phyloP scores from a whole-genome alignment of 92 coral and sea anemone genomes.

The Epizoanthus ramosus region DNA sequence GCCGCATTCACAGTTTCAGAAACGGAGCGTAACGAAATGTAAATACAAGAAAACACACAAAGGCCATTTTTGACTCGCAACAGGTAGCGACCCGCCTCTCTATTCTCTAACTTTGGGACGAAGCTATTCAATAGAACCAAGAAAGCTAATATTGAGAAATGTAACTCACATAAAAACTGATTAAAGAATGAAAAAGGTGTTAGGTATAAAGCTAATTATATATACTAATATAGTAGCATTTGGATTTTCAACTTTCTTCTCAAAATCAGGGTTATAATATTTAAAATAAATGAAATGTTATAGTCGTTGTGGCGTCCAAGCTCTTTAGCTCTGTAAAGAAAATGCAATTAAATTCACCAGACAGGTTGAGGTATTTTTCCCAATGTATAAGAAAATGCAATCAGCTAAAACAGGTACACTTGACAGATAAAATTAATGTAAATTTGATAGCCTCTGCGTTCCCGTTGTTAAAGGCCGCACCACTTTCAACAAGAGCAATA shows the following conservation, averaged over 20 bases:
- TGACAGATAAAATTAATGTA: conserved; percentile 33
- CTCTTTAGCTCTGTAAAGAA: conserved; percentile 20
- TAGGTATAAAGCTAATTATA: neutral
- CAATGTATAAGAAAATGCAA: conserved; percentile 33
- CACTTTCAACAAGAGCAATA: conserved; percentile 19
- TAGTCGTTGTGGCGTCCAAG: conserved; percentile 32
- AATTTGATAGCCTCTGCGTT: conserved; percentile 37
- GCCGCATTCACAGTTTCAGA: no score
- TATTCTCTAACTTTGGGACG: neutral
- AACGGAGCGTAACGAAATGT: no score
- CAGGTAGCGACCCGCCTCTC: neutral
- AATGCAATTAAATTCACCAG: conserved; percentile 9
- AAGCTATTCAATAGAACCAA: neutral
- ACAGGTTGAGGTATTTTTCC: conserved; percentile 17
- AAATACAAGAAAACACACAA: no score
- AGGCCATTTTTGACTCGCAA: neutral
- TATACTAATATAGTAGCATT: neutral
- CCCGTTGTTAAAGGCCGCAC: conserved; percentile 25
- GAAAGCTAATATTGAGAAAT: neutral
- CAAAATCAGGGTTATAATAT: conserved; percentile 8
- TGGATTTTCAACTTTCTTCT: neutral
- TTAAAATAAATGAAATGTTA: conserved; percentile 30
- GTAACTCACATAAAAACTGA: neutral
- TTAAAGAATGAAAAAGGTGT: neutral
- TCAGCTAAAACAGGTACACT: conserved; percentile 41